These are phyloP conservation scores for Dermolepida albohirtum DNA, from an alignment of 2,888 invertebrate species.

Conservation along the genomic window DNA sequence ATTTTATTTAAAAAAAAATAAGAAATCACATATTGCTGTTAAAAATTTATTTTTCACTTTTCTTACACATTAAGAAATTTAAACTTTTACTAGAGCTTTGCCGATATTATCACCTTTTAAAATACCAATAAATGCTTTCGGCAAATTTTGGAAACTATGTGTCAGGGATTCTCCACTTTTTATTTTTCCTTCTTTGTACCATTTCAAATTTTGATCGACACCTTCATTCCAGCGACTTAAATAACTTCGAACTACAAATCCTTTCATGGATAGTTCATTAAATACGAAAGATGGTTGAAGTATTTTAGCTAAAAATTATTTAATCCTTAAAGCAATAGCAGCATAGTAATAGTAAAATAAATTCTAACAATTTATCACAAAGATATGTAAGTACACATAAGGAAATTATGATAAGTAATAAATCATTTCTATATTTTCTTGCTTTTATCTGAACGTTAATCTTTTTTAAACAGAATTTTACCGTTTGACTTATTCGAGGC, in stretches of 20 bases:
- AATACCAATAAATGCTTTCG: slow-evolving; percentile 75
- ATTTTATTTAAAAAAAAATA: too few species aligned
- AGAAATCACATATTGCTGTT: neutral
- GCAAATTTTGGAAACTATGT: slow-evolving; percentile 80
- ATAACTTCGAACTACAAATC: slow-evolving; percentile 72
- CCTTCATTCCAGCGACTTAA: slow-evolving; percentile 71
- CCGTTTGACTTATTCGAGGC: too few species aligned
- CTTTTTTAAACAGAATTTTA: too few species aligned
- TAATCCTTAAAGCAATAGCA: too few species aligned
- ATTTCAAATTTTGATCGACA: slow-evolving; percentile 71
- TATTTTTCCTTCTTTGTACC: slow-evolving; percentile 75
- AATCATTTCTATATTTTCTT: too few species aligned
- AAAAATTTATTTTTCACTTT: neutral
- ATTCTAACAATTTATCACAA: too few species aligned
- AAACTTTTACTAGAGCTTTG: slow-evolving; percentile 75
- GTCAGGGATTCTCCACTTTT: slow-evolving; percentile 76
- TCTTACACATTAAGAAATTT: slow-evolving; percentile 10
- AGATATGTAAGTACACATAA: too few species aligned
- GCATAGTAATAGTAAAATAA: too few species aligned
- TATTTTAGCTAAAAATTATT: slow-evolving; percentile 62
- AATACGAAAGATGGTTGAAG: slow-evolving; percentile 70
- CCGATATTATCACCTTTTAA: slow-evolving; percentile 74
- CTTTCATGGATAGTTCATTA: slow-evolving; percentile 73
- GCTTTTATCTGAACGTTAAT: too few species aligned
- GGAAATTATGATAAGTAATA: too few species aligned